Evolutionary conservation across 2,113 vertebrate species (phyloP).

Genomic region (Psophia crepitans): DNA sequence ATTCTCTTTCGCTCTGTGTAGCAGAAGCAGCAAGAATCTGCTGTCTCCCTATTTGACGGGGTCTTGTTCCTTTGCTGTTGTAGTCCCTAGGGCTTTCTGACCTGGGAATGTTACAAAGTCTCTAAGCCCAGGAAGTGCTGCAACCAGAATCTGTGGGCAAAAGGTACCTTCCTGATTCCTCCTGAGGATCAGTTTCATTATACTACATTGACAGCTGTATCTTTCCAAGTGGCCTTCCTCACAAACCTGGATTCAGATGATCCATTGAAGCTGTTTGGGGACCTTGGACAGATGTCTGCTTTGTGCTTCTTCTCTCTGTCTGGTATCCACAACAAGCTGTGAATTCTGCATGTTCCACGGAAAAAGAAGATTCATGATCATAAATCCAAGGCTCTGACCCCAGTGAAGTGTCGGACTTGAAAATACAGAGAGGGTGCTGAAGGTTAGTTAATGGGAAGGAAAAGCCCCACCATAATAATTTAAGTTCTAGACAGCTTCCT

Average conservation of each 20-base stretch:
- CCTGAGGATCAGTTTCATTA: background rate
- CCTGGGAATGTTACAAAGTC: background rate
- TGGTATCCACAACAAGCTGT: background rate
- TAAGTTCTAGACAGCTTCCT: background rate
- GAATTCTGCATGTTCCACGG: background rate
- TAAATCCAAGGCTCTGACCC: background rate
- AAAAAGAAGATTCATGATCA: background rate
- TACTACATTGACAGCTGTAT: background rate
- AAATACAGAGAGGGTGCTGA: background rate
- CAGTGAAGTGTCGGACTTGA: background rate
- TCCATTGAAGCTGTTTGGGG: background rate
- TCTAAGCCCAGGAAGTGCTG: background rate
- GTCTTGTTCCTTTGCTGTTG: background rate
- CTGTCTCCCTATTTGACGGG: background rate
- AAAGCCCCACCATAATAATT: background rate
- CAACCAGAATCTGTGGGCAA: background rate
- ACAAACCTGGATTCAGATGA: background rate
- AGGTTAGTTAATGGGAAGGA: background rate
- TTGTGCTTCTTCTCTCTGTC: background rate
- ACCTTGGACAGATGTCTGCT: background rate
- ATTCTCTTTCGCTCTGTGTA: background rate
- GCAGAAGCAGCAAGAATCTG: background rate
- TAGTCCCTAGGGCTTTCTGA: background rate
- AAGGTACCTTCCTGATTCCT: background rate
- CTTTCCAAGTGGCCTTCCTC: background rate